Base-by-base conservation (phyloP, 1,140 invertebrate genomes). In the Lepidurus packardi region DNA sequence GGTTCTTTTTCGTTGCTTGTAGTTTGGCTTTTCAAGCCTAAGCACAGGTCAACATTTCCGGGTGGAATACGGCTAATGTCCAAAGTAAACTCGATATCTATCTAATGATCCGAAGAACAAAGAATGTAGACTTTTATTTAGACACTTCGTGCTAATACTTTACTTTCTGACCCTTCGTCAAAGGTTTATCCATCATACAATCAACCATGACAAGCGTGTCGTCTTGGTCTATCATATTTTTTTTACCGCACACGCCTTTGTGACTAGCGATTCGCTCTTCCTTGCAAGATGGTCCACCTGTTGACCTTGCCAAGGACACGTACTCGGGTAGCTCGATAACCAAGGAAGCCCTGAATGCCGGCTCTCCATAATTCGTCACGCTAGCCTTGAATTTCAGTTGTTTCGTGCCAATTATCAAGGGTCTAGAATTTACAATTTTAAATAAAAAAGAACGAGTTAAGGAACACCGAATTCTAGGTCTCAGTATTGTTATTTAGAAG, bases 321-420 rank as follows among this genome's bases (percentile, higher is more conserved):
- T 80, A 79, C 43, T 16, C 53, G 6, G 80, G 79, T 73, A 81
- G 77, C 1, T 44, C 25, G 25, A 82, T 45, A 7, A 77, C 75
- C 7, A 82, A 24, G 25, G n/a, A 76, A 10, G 82, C 74, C 21
- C 77, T 73, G 77, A 80, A 81, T 6, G 82, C 81, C 25, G 78
- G 77, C 74, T 82, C 82, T 43, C 78, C 78, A 43, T 75, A 44
- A 78, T 82, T 82, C 5, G 11, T 53, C 5, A 82, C n/a, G 5
- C 76, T 78, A 11, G 80, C 74, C 75, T 80, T 76, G 21, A 82
- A 41, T 24, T 82, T 21, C 3, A 25, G 43, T 1, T 80, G 74
- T 16, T n/a, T 24, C 11, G 79, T 45, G 9, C 82, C 82, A 41
- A 82, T 73, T 10, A 79, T 47, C 24, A 80, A 80, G 3, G 77